Base-by-base conservation (phyloP, 2,888 invertebrate genomes). In the Barypeithes pellucidus region DNA sequence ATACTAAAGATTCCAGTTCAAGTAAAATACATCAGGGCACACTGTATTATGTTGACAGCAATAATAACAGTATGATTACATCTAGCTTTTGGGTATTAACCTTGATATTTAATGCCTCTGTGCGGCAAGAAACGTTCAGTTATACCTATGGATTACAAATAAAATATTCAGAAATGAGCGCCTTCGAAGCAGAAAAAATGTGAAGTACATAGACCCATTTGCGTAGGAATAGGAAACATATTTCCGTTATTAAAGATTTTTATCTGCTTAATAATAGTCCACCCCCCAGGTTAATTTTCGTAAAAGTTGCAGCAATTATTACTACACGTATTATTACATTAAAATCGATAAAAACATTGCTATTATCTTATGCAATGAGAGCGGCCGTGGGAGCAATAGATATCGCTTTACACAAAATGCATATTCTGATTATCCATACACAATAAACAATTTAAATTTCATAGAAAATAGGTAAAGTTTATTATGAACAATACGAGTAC, bases 291-390 rank as follows among this genome's bases (percentile, higher is more conserved):
- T 20, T n/a, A 50, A 50, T 5, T 20, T 47, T 47, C 8, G 2
- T 16, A 3, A 1, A 3, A 41, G n/a, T 3, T 41, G 41, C 2
- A 43, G 43, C 16, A 43, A 43, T 43, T n/a, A 39, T n/a, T 4
- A 12, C 39, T n/a, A n/a, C n/a, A 16, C 2, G 12, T 16, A 43
- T 14, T 16, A 43, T n/a, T n/a, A 41, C 43, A 43, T 22, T 50
- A 22, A 50, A n/a, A 24, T 50, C 50, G 22, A 50, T 50, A 50
- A 50, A 24, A 50, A 50, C 22, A n/a, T 47, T 47, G 50, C 4
- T 50, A 9, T 8, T 50, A 50, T 24, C 50, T 50, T 50, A 24
- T 50, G 50, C 50, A 50, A 50, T 50, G 22, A 24, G 50, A 50
- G n/a, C 22, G 22, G n/a, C 50, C 50, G 50, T 50, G 50, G 50